Evolutionary conservation across 1,140 invertebrate genomes (phyloP).

Genomic region (Drosophila micromelanica): DNA sequence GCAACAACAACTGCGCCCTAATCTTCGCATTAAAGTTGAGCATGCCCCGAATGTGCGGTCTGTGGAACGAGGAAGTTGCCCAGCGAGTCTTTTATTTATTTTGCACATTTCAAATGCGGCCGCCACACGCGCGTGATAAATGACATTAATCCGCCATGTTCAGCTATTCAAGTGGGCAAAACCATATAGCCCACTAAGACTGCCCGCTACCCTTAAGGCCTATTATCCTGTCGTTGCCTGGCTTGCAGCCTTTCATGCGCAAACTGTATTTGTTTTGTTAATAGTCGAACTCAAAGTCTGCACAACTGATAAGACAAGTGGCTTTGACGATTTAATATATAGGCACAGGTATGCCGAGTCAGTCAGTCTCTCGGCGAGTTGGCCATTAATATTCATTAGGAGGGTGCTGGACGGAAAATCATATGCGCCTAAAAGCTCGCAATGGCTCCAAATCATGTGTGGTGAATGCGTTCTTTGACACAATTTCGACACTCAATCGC

Average conservation of each 20-base stretch:
- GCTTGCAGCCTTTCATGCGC: slow-evolving; percentile 60
- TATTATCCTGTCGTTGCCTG: slow-evolving; percentile 19
- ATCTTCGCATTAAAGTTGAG: slow-evolving; percentile 53
- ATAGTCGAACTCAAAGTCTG: slow-evolving; percentile 69
- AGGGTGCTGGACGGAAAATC: slow-evolving; percentile 19
- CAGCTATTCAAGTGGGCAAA: slow-evolving; percentile 69
- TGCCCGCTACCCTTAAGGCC: slow-evolving; percentile 32
- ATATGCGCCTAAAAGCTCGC: slow-evolving; percentile 27
- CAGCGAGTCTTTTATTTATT: slow-evolving; percentile 65
- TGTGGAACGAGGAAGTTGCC: slow-evolving; percentile 3
- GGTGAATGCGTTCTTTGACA: slow-evolving; percentile 7
- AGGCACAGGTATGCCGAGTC: slow-evolving; percentile 42
- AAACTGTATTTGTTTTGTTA: slow-evolving; percentile 80
- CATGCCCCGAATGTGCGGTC: slow-evolving; percentile 12
- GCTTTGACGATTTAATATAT: slow-evolving; percentile 77
- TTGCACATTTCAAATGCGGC: slow-evolving; percentile 73
- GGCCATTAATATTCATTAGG: slow-evolving; percentile 57
- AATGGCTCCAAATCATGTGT: slow-evolving; percentile 22
- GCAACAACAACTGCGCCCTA: slow-evolving; percentile 51
- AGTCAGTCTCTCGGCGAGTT: slow-evolving; percentile 37
- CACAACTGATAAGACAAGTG: slow-evolving; percentile 78
- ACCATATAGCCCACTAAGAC: slow-evolving; percentile 9
- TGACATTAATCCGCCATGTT: slow-evolving; percentile 81
- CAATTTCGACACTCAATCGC: neutral
- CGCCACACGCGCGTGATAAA: slow-evolving; percentile 69